phyloP scores from a whole-genome alignment of 2,113 vertebrate species.

The Lonchura striata region DNA sequence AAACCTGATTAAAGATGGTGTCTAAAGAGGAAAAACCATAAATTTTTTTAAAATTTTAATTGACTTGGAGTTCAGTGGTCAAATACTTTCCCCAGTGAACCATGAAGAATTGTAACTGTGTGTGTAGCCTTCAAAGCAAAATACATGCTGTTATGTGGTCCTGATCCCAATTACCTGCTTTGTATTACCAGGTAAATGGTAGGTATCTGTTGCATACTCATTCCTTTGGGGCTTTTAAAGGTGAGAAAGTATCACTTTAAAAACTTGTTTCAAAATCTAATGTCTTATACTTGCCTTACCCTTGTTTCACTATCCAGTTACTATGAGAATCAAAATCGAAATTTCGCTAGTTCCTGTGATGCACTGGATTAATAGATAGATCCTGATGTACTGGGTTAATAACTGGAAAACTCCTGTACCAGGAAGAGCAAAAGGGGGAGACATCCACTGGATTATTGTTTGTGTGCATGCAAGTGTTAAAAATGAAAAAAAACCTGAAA shows the following conservation, averaged over 20 bases:
- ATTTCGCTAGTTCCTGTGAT: background rate
- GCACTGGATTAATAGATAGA: background rate
- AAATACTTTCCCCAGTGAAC: conserved; percentile 20
- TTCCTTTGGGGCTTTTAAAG: background rate
- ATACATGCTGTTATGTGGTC: background rate
- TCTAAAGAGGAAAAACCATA: background rate
- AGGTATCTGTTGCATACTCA: background rate
- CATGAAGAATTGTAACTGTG: background rate
- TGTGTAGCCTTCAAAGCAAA: conserved; percentile 1
- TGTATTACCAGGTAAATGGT: background rate
- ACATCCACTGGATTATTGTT: background rate
- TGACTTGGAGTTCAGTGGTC: conserved; percentile 17
- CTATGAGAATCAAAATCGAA: conserved; percentile 10
- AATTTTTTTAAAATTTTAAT: background rate
- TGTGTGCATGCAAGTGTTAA: background rate
- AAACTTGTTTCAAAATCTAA: background rate
- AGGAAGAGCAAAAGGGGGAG: background rate
- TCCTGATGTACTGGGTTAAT: background rate
- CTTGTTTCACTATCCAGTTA: background rate
- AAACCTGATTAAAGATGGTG: conserved; percentile 38
- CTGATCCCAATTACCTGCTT: background rate
- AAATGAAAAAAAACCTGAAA: conserved; percentile 13
- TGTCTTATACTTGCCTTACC: background rate
- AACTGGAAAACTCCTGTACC: background rate
- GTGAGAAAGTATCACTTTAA: background rate